A percentile compares a stretch with the other conserved stretches of the same genome.
Conservation (phyloP, 2,797 vertebrate genomes). For the Arrhamphus sclerolepis region DNA sequence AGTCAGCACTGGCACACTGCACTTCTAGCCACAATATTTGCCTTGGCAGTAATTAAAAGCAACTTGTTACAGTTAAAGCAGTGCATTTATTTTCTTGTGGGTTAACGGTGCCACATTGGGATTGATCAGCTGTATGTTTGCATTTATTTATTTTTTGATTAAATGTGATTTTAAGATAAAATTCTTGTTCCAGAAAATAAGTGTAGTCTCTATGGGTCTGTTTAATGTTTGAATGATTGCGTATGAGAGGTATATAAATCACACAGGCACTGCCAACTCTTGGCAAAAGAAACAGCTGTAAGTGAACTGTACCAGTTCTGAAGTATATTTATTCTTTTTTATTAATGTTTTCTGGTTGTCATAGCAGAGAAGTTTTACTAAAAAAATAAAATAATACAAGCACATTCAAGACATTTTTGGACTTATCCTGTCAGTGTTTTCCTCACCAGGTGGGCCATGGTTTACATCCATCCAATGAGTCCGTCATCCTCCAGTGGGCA, state of each 20-base stretch:
- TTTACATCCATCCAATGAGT: conserved; percentile 85
- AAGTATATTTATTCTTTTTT: conserved; percentile 39
- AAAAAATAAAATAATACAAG: conserved; percentile 5
- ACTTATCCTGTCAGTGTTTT: conserved; percentile 11
- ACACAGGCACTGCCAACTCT: conserved; percentile 42
- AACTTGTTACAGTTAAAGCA: conserved; percentile 25
- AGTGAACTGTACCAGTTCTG: conserved; percentile 11
- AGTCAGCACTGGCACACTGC: conserved; percentile 48
- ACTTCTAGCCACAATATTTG: conserved; percentile 38
- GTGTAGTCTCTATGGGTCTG: conserved; percentile 46
- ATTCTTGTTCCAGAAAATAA: conserved; percentile 27
- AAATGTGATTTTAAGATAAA: conserved; percentile 56
- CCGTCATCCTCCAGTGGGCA: conserved; percentile 87
- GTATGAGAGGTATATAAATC: conserved; percentile 47
- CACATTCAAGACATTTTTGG: not conserved
- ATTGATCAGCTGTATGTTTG: conserved; percentile 31
- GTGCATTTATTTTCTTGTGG: conserved; percentile 47
- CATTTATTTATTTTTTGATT: conserved; percentile 53
- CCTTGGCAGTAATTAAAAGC: conserved; percentile 53
- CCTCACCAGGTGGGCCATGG: conserved; percentile 88
- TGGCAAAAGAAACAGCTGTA: conserved; percentile 46
- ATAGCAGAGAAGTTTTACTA: not conserved
- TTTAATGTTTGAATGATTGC: conserved; percentile 52
- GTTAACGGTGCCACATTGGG: conserved; percentile 27
- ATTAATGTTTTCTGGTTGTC: conserved; percentile 21